A percentile compares a stretch with the other conserved stretches of the same genome.
These are phyloP conservation scores for Papilio demoleus DNA, from an alignment of 2,888 invertebrate species.

Conservation along the genomic window DNA sequence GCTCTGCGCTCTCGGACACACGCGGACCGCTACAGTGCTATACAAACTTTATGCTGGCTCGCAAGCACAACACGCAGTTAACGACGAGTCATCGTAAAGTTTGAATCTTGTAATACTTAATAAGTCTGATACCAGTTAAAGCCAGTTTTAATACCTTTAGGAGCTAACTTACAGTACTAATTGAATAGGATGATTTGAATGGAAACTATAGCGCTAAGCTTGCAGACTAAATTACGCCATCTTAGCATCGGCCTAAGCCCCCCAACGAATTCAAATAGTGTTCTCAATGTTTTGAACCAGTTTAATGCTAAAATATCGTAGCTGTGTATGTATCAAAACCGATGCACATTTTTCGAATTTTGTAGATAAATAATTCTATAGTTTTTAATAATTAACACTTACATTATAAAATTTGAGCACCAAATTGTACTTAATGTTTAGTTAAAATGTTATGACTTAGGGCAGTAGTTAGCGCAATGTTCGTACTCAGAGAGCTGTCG, in stretches of 20 bases:
- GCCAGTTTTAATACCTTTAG: slow-evolving; percentile 45
- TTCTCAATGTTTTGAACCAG: too few species aligned
- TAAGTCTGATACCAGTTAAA: slow-evolving; percentile 45
- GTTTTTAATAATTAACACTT: slow-evolving; percentile 74
- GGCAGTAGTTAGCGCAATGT: slow-evolving; percentile 65
- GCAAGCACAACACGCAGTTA: neutral
- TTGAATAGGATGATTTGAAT: slow-evolving; percentile 1
- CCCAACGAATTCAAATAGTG: slow-evolving; percentile 28
- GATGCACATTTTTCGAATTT: slow-evolving; percentile 69
- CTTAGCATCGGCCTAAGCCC: neutral
- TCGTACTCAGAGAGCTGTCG: slow-evolving; percentile 53
- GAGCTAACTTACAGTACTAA: slow-evolving; percentile 29
- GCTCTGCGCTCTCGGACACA: neutral
- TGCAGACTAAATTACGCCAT: neutral
- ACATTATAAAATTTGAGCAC: slow-evolving; percentile 81
- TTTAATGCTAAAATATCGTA: slow-evolving; percentile 43
- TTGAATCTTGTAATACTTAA: slow-evolving; percentile 19
- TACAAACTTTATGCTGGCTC: slow-evolving; percentile 3
- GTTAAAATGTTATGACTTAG: slow-evolving; percentile 73
- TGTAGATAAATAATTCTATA: slow-evolving; percentile 78
- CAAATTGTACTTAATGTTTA: slow-evolving; percentile 84
- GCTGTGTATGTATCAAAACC: slow-evolving; percentile 60
- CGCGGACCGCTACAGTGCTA: neutral
- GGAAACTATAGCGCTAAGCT: slow-evolving; percentile 1
- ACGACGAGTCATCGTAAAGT: neutral